phyloP scores from a whole-genome alignment of 2,113 vertebrate genomes.

The Lepisosteus oculatus region DNA sequence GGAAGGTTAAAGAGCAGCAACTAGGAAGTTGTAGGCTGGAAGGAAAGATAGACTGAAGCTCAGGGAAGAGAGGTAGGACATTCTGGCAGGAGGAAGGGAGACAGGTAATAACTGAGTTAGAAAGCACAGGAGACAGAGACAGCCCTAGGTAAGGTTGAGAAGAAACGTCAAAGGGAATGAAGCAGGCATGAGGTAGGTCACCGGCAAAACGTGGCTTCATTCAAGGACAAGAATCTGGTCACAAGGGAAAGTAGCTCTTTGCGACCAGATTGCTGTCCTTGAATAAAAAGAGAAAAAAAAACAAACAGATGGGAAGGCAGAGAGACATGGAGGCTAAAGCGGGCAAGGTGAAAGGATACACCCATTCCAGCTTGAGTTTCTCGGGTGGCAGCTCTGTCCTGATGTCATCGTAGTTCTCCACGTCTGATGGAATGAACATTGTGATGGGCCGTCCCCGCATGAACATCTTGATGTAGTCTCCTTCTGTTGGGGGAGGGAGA shows the following conservation, averaged over 20 bases:
- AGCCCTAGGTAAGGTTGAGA: neutral
- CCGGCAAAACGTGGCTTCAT: too few species aligned
- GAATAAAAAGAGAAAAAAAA: neutral
- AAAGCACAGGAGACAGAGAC: neutral
- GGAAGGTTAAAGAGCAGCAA: constrained; percentile 58
- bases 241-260: too few species aligned
- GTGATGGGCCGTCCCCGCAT: constrained; percentile 97
- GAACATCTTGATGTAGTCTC: constrained; percentile 96
- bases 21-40: neutral
- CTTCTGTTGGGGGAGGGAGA: constrained; percentile 72
- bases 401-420: constrained; percentile 88
- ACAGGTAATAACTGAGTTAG: neutral
- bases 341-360: constrained; percentile 82
- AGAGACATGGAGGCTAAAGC: neutral
- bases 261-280: too few species aligned
- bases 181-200: too few species aligned
- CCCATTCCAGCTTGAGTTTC: constrained; percentile 95
- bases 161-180: neutral
- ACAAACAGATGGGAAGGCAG: neutral
- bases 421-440: constrained; percentile 95
- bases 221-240: too few species aligned
- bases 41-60: neutral
- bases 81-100: neutral
- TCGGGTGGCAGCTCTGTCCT: constrained; percentile 88
- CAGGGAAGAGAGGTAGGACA: neutral